Percentiles rank a stretch among this genome's conserved stretches.
phyloP scores from a whole-genome alignment of 2,888 invertebrate species.

The Aspidapion aeneum region DNA sequence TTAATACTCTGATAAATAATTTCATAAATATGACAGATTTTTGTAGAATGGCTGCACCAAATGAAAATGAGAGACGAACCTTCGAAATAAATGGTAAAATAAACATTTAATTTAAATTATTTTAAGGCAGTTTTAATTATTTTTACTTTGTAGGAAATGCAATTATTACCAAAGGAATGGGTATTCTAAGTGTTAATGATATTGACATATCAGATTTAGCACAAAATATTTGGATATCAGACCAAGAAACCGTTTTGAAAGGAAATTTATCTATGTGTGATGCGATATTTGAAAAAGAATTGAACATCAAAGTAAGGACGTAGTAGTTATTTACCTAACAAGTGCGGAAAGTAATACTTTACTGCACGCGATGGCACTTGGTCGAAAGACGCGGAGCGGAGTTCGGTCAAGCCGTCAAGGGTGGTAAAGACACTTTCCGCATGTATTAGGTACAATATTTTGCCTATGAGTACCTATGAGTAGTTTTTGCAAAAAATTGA shows the following conservation, averaged over 20 bases:
- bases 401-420: too few species aligned
- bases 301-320: constrained; percentile 40
- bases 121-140: too few species aligned
- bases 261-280: constrained; percentile 39
- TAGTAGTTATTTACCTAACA: background rate
- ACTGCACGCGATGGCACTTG: too few species aligned
- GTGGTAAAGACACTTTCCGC: too few species aligned
- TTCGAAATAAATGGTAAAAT: constrained; percentile 42
- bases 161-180: constrained; percentile 27
- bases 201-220: constrained; percentile 15
- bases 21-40: constrained; percentile 41
- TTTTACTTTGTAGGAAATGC: constrained; percentile 30
- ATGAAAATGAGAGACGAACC: constrained; percentile 31
- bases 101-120: too few species aligned
- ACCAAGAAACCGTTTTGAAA: constrained; percentile 39
- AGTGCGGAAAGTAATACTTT: too few species aligned
- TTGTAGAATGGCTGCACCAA: constrained; percentile 35
- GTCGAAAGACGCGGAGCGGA: too few species aligned
- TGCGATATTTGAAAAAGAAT: constrained; percentile 38
- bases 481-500: too few species aligned
- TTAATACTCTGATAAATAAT: constrained; percentile 39
- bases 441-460: too few species aligned
- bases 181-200: constrained; percentile 21
- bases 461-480: too few species aligned
- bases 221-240: constrained; percentile 48